Percentiles rank a stretch among this genome's conserved stretches.
phyloP scores from a whole-genome alignment of 2,888 invertebrate species.

The Yponomeuta evonymella region DNA sequence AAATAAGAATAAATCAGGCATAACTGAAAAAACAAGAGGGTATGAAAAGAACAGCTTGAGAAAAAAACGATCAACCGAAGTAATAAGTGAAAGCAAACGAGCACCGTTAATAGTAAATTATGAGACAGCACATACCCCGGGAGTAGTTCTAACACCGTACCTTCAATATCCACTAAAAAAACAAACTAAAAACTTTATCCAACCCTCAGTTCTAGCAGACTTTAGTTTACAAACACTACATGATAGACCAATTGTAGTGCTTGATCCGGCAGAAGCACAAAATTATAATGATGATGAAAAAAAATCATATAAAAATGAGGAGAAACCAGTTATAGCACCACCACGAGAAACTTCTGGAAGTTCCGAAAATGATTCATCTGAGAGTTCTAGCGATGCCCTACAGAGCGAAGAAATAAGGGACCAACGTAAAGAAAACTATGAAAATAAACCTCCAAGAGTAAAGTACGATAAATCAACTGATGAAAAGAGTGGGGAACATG shows the following conservation, averaged over 20 bases:
- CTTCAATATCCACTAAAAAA: neutral
- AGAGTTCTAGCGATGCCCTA: neutral
- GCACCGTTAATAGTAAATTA: slow-evolving; percentile 44
- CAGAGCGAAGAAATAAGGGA: neutral
- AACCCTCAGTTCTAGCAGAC: slow-evolving; percentile 48
- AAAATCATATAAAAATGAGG: neutral
- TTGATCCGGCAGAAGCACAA: neutral
- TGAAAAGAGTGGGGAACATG: neutral
- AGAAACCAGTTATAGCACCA: neutral
- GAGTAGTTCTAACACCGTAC: neutral
- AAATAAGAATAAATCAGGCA: slow-evolving; percentile 31
- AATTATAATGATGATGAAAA: neutral
- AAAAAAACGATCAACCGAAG: slow-evolving; percentile 27
- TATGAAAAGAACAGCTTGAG: slow-evolving; percentile 52
- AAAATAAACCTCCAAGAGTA: neutral
- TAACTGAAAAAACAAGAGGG: slow-evolving; percentile 29
- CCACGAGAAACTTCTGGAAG: neutral
- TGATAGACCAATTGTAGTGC: neutral
- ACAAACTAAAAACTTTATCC: slow-evolving; percentile 30
- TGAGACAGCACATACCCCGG: slow-evolving; percentile 40
- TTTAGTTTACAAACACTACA: slow-evolving; percentile 57
- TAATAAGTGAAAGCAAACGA: slow-evolving; percentile 20
- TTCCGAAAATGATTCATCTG: slow-evolving; percentile 1
- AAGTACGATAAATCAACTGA: neutral
- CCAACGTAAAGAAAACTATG: neutral